A percentile compares a stretch with the other conserved stretches of the same genome.
These are phyloP conservation scores for Clarias platycephalus DNA, from an alignment of 2,797 vertebrate species.

Conservation along the genomic window DNA sequence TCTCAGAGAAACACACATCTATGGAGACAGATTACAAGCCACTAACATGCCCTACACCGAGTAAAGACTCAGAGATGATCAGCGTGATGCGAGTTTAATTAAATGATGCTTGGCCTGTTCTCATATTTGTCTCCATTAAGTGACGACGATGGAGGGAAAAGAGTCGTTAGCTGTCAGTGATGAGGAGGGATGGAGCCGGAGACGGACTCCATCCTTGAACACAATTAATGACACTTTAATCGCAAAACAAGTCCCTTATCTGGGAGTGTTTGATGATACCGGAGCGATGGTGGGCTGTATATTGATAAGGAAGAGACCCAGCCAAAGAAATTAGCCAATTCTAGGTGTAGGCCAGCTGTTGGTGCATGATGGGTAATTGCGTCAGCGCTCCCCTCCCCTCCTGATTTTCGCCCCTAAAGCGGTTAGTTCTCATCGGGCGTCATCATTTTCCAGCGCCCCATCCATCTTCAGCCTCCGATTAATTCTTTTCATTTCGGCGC, in stretches of 20 bases:
- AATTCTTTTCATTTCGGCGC: constrained; percentile 96
- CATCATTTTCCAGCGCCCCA: constrained; percentile 95
- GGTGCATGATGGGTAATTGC: constrained; percentile 75
- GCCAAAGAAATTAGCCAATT: constrained; percentile 69
- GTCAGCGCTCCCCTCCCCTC: constrained; percentile 64
- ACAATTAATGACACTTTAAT: constrained; percentile 27
- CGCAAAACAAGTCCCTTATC: neutral
- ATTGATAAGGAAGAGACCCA: constrained; percentile 59
- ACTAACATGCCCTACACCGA: neutral
- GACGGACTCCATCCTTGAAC: constrained; percentile 2
- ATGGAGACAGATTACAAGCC: constrained; percentile 6
- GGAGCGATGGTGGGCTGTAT: constrained; percentile 46
- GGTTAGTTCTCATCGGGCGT: constrained; percentile 92
- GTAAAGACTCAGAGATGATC: constrained; percentile 4
- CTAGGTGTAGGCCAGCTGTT: constrained; percentile 74
- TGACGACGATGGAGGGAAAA: constrained; percentile 43
- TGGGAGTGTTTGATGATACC: constrained; percentile 39
- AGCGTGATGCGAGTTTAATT: constrained; percentile 37
- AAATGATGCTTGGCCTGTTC: constrained; percentile 37
- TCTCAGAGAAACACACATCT: neutral
- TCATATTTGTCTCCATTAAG: constrained; percentile 38
- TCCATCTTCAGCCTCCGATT: constrained; percentile 97
- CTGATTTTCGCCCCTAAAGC: constrained; percentile 79
- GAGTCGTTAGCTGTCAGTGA: constrained; percentile 47
- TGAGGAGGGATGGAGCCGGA: constrained; percentile 36